phyloP scores from a whole-genome alignment of 2,113 vertebrate genomes.

The Murina feae region DNA sequence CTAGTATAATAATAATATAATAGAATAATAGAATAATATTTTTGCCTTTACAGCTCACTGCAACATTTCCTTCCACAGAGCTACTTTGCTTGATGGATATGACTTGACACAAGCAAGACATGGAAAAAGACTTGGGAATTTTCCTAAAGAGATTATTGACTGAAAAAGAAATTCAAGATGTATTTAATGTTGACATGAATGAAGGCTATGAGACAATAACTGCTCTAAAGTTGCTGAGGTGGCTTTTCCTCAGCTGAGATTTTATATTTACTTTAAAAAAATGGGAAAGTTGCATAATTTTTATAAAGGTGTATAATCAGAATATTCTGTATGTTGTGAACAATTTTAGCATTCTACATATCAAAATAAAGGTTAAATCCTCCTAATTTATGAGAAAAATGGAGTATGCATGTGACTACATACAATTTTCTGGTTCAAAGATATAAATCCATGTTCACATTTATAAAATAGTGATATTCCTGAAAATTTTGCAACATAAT shows the following conservation, averaged over 20 bases:
- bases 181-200: background rate
- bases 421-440: background rate
- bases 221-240: background rate
- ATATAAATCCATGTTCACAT: background rate
- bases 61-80: background rate
- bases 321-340: background rate
- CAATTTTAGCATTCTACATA: background rate
- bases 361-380: background rate
- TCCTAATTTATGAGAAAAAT: background rate
- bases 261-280: background rate
- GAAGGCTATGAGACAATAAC: background rate
- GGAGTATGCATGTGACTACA: background rate
- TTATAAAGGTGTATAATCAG: background rate
- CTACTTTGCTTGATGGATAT: background rate
- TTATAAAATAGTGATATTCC: background rate
- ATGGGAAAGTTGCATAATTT: background rate
- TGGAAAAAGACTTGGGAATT: background rate
- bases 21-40: background rate
- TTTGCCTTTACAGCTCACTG: background rate
- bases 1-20: no score
- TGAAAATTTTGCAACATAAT: background rate
- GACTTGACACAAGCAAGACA: background rate
- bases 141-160: slow-evolving; percentile 11
- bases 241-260: background rate
- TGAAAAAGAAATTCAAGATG: slow-evolving; percentile 4